Base-by-base conservation (phyloP, 1,140 invertebrate species). In the Pseudomyrmex dendroicus region DNA sequence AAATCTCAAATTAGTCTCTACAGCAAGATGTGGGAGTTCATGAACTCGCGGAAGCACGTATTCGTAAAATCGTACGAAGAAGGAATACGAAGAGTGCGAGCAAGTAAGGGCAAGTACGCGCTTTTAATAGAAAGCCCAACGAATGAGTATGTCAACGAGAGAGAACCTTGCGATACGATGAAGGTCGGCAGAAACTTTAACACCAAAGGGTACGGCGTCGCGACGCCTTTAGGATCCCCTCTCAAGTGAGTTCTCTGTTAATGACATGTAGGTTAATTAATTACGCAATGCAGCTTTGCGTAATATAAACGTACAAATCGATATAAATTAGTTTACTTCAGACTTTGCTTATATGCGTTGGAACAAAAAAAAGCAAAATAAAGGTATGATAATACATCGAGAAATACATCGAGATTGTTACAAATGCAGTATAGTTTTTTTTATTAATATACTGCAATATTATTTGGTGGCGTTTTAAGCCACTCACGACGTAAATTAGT, bases 1-100 rank as follows among this genome's bases (percentile, higher is more conserved):
- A 96, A 96, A 91, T 99, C 98, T 3, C 97, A 98, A 91, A 98
- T 99, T 82, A 96, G 96, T 56, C 96, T 98, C 1, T 99, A 99
- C 94, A 96, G 97, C 91, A 96, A 97, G 93, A 99, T 99, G 98
- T 99, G 98, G 98, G 97, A 98, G 89, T 99, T 98, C 89, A 99
- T 99, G 98, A 97, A 97, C 86, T 96, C 97, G 12, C 94, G 96
- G 86, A 97, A 97, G 86, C 96, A 98, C 90, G 97, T 98, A 44
- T 98, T 98, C 89, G 97, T 98, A 0, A 94, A 95, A 80, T 96
- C 96, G 1, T 98, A 98, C 91, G 97, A 97, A 77, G 97, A 98
- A 92, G 98, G 98, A 8, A 98, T 98, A 83, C 94, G 95, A 77
- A 94, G 97, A 82, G 98, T 98, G 48, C 94, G 98, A 68, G 96